phyloP scores from a whole-genome alignment of 2,888 invertebrate genomes.

The Nomada lathburiana region DNA sequence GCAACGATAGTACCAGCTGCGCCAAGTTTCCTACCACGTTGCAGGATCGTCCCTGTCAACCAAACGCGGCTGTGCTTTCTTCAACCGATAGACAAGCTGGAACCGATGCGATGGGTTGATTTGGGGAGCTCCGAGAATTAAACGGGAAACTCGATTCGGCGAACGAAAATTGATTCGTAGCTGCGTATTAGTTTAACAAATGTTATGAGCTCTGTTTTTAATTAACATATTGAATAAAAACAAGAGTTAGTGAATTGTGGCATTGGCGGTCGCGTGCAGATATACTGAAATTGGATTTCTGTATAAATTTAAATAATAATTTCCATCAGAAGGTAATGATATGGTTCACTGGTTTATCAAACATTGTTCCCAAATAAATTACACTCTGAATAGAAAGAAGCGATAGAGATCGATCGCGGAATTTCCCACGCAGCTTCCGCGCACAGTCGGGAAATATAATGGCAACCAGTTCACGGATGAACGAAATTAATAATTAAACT shows the following conservation, averaged over 20 bases:
- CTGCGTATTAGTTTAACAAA: not conserved
- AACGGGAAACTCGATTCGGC: constrained; percentile 13
- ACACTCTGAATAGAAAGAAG: not conserved
- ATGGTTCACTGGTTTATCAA: not conserved
- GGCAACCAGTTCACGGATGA: not conserved
- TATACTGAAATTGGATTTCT: not conserved
- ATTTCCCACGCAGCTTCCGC: not conserved
- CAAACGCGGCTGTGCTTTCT: constrained; percentile 44
- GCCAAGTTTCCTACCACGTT: constrained; percentile 56
- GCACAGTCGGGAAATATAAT: not conserved
- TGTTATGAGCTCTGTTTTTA: not conserved
- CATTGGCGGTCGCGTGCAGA: not conserved
- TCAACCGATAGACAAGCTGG: constrained; percentile 28
- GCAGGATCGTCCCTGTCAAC: constrained; percentile 52
- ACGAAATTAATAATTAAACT: constrained; percentile 22
- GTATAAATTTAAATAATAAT: not conserved
- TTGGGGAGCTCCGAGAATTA: not conserved
- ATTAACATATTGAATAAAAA: not conserved
- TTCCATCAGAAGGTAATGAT: not conserved
- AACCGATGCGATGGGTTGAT: constrained; percentile 25
- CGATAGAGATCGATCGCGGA: not conserved
- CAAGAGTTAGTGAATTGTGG: too few relatives aligned
- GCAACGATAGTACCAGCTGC: constrained; percentile 65
- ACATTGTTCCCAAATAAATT: not conserved
- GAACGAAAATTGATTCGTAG: not conserved